Percentiles rank a stretch among this genome's conserved stretches.
phyloP scores from a whole-genome alignment of 2,113 vertebrate genomes.

The Macquaria australasica region DNA sequence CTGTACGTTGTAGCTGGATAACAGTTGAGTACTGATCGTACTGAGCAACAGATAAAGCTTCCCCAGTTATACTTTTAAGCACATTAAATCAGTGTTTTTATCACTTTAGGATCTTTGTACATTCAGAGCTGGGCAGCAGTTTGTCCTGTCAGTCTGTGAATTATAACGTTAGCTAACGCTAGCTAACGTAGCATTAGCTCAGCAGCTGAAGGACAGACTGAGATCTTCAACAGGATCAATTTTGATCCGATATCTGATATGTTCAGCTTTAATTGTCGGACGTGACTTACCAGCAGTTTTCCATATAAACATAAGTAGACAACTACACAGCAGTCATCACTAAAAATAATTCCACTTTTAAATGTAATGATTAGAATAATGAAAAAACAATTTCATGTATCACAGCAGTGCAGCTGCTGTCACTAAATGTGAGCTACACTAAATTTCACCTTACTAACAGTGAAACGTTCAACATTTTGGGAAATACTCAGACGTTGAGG shows the following conservation, averaged over 20 bases:
- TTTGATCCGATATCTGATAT: neutral
- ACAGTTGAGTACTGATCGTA: neutral
- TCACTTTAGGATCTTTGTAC: neutral
- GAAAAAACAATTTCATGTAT: too few relatives aligned
- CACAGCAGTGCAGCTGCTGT: neutral
- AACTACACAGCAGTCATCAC: neutral
- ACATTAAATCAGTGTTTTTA: neutral
- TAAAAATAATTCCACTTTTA: neutral
- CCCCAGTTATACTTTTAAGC: neutral
- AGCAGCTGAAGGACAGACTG: neutral
- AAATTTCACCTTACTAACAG: neutral
- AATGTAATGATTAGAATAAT: neutral
- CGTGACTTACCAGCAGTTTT: neutral
- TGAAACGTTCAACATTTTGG: neutral
- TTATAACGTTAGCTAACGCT: neutral
- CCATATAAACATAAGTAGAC: neutral
- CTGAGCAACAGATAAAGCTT: neutral
- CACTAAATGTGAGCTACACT: neutral
- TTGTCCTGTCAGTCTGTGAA: neutral
- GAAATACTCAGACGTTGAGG: too few relatives aligned
- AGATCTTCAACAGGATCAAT: neutral
- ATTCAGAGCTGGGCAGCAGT: neutral
- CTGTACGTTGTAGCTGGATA: neutral
- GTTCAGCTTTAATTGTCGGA: neutral
- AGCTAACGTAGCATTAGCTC: slow-evolving; percentile 2